A percentile compares a stretch with the other conserved stretches of the same genome.
Conservation (phyloP, 2,113 vertebrate genomes). For the Henicopernis longicauda region DNA sequence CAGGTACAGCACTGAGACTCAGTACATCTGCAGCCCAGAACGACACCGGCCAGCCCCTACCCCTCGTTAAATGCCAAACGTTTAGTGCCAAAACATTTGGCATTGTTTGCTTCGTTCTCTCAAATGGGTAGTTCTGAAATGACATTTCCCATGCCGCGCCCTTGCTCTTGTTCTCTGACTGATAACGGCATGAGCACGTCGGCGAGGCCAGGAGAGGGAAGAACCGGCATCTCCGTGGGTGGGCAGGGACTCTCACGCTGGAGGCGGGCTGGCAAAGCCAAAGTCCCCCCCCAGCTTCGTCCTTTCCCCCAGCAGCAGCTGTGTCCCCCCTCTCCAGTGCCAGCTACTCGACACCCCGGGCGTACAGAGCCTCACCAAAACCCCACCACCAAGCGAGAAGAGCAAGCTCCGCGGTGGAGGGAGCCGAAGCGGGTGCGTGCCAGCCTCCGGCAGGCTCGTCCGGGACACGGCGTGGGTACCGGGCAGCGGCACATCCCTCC, state of each 20-base stretch:
- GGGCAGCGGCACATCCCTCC: neutral
- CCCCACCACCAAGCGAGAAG: neutral
- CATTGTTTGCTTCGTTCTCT: neutral
- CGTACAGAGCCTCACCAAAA: neutral
- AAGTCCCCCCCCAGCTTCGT: neutral
- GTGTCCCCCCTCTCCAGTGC: neutral
- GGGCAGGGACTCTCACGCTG: neutral
- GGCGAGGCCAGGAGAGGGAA: neutral
- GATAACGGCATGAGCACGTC: neutral
- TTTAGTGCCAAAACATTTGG: neutral
- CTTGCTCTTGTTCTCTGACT: neutral
- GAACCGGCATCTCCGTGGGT: neutral
- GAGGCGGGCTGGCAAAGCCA: neutral
- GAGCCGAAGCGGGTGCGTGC: accelerated
- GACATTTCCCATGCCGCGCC: neutral
- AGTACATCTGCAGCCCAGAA: neutral
- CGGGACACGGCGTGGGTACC: accelerated
- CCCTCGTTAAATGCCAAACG: neutral
- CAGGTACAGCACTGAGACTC: neutral
- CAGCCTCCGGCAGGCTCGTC: neutral
- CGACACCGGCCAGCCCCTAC: neutral
- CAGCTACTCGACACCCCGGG: neutral
- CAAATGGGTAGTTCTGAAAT: neutral
- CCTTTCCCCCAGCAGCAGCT: neutral
- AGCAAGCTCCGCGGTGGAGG: neutral